phyloP scores from a whole-genome alignment of 2,888 invertebrate species.

The Drosophila parthenogenetica region DNA sequence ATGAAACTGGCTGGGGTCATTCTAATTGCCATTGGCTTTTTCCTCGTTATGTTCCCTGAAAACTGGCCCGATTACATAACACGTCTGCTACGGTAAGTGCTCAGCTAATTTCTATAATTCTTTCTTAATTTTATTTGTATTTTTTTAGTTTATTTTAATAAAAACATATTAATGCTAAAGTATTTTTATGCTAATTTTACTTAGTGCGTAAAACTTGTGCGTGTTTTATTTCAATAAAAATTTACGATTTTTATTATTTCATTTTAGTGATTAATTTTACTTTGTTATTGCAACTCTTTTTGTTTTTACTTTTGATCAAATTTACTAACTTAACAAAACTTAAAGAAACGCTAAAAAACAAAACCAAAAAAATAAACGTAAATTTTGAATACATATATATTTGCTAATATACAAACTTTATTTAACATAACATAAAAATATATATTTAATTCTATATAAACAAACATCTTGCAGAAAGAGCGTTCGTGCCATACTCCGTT shows the following conservation, averaged over 20 bases:
- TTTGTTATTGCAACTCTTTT: constrained; percentile 40
- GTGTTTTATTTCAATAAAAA: constrained; percentile 57
- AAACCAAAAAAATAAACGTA: constrained; percentile 17
- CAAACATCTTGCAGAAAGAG: constrained; percentile 85
- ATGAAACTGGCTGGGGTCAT: constrained; percentile 98
- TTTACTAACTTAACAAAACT: constrained; percentile 34
- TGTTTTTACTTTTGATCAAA: constrained; percentile 41
- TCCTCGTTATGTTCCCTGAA: constrained; percentile 97
- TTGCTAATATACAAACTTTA: constrained; percentile 46
- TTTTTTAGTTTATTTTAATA: constrained; percentile 24
- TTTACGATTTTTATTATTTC: constrained; percentile 24
- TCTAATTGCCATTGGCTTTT: constrained; percentile 95
- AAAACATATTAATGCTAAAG: constrained; percentile 32
- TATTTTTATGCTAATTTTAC: constrained; percentile 65
- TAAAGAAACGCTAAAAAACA: constrained; percentile 41
- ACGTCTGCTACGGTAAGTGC: constrained; percentile 91
- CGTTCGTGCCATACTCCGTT: constrained; percentile 86
- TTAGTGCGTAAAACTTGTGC: constrained; percentile 61
- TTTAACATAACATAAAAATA: constrained; percentile 50
- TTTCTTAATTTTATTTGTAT: constrained; percentile 8
- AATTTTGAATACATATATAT: constrained; percentile 21
- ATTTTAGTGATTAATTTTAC: constrained; percentile 1
- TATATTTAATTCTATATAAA: constrained; percentile 75
- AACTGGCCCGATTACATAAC: constrained; percentile 98
- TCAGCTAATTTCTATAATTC: not conserved